Evolutionary conservation across 1,140 invertebrate species (phyloP).

Genomic region (Camponotus vicinus): DNA sequence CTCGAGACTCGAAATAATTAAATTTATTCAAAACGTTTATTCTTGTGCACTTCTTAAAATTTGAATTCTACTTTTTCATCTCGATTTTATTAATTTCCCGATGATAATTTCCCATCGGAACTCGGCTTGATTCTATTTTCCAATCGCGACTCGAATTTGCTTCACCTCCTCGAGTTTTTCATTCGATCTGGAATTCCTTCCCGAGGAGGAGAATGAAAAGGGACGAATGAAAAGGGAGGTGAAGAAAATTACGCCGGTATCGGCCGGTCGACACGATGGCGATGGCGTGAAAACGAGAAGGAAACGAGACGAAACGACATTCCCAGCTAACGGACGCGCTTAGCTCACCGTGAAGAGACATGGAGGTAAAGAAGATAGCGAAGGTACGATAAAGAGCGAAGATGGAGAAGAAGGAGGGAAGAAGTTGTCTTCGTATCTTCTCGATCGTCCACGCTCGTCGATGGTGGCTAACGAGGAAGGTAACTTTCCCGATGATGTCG

Average conservation of each 20-base stretch:
- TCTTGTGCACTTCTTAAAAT: background rate
- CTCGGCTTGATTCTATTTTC: constrained; percentile 12
- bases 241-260: constrained; percentile 35
- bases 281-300: constrained; percentile 60
- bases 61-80: constrained; percentile 10
- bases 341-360: constrained; percentile 33
- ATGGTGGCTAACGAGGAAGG: constrained; percentile 55
- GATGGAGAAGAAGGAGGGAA: background rate
- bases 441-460: constrained; percentile 15
- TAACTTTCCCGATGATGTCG: constrained; percentile 49
- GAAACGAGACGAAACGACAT: constrained; percentile 60
- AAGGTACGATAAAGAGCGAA: background rate
- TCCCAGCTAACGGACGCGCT: constrained; percentile 62
- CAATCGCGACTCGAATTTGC: background rate
- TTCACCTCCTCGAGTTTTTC: constrained; percentile 3
- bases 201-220: background rate
- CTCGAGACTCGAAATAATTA: background rate
- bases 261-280: constrained; percentile 38
- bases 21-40: background rate
- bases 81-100: constrained; percentile 32
- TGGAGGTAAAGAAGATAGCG: background rate
- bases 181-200: background rate
- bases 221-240: background rate
- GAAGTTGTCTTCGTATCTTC: constrained; percentile 20
- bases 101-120: constrained; percentile 50